These are phyloP conservation scores for Labia minor DNA, from an alignment of 2,888 invertebrate species.

Conservation along the genomic window DNA sequence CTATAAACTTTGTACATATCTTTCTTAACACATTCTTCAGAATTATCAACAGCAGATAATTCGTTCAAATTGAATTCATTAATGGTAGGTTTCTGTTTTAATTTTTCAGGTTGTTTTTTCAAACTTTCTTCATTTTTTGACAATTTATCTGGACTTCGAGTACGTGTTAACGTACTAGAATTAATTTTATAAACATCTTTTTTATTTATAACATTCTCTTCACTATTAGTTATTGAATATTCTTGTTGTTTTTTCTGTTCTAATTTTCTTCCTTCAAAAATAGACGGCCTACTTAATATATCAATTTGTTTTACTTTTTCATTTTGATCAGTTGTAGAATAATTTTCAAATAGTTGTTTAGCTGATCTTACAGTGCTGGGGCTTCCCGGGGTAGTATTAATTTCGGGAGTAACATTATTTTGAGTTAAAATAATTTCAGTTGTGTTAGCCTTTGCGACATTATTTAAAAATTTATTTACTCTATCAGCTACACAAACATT, in stretches of 20 bases:
- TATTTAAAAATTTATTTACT: conserved; percentile 42
- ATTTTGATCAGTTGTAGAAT: conserved; percentile 35
- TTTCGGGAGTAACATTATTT: conserved; percentile 21
- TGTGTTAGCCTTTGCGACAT: conserved; percentile 30
- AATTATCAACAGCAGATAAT: background rate
- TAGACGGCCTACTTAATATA: conserved; percentile 42
- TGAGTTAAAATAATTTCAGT: conserved; percentile 22
- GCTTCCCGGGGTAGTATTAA: conserved; percentile 26
- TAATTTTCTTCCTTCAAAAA: conserved; percentile 35
- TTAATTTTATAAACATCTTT: background rate
- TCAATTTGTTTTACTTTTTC: conserved; percentile 35
- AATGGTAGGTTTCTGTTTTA: background rate
- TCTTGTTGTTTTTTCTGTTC: background rate
- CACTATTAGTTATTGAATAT: background rate
- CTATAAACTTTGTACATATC: no score
- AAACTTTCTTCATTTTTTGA: background rate
- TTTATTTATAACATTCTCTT: background rate
- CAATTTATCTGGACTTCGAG: background rate
- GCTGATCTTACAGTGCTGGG: conserved; percentile 53
- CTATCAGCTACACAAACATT: conserved; percentile 46
- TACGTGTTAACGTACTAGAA: background rate
- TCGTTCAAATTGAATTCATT: background rate
- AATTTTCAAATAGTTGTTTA: conserved; percentile 58
- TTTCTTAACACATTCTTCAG: background rate
- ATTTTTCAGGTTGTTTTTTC: background rate